phyloP scores from a whole-genome alignment of 2,113 vertebrate genomes.

The Anguilla japonica region DNA sequence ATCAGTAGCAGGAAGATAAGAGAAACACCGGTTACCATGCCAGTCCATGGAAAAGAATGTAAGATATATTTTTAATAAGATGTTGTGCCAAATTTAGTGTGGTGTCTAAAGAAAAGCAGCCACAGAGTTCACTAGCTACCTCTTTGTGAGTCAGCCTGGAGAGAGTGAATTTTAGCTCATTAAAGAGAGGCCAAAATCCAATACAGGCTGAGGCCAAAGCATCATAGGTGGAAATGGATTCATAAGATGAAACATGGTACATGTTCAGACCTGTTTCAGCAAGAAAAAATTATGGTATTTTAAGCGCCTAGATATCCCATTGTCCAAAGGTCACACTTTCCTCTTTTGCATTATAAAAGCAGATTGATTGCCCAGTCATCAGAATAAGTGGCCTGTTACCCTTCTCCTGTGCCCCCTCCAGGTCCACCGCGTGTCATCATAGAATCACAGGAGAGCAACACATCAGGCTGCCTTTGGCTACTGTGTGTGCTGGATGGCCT shows the following conservation, averaged over 20 bases:
- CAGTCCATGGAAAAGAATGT: too few relatives aligned
- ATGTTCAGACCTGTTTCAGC: background rate
- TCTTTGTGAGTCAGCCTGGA: background rate
- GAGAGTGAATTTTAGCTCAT: background rate
- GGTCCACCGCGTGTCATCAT: conserved; percentile 22
- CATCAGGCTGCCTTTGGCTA: conserved; percentile 33
- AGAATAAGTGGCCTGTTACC: background rate
- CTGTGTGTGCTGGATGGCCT: conserved; percentile 32
- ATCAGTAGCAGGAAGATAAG: too few relatives aligned
- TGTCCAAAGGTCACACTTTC: too few relatives aligned
- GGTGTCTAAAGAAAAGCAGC: background rate
- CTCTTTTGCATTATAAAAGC: too few relatives aligned
- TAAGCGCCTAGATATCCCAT: too few relatives aligned
- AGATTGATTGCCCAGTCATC: too few relatives aligned
- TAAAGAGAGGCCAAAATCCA: background rate
- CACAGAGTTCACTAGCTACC: too few relatives aligned
- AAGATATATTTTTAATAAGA: background rate
- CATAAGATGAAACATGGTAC: background rate
- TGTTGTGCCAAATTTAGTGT: background rate
- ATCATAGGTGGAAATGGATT: background rate
- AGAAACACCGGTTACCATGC: too few relatives aligned
- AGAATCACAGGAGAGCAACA: conserved; percentile 17
- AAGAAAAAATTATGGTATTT: too few relatives aligned
- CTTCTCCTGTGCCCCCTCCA: background rate
- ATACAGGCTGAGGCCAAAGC: background rate